These are phyloP conservation scores for Engraulis encrasicolus DNA, from an alignment of 2,113 vertebrate species.

Conservation along the genomic window DNA sequence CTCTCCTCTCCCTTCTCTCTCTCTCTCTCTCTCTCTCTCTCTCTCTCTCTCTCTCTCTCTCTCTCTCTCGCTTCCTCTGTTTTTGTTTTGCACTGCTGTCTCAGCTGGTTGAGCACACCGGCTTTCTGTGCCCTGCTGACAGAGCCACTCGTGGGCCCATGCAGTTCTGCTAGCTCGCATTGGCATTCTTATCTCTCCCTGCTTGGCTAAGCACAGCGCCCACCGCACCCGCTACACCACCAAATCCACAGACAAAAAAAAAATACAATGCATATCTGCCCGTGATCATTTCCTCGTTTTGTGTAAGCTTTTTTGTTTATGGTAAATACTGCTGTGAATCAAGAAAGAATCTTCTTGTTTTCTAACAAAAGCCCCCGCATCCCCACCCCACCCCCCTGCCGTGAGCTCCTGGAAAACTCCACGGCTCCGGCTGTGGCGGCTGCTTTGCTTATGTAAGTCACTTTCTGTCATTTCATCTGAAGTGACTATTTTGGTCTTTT, in stretches of 20 bases:
- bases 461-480: constrained; percentile 40
- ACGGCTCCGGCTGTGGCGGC: background rate
- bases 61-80: background rate
- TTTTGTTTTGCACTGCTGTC: background rate
- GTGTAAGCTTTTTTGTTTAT: background rate
- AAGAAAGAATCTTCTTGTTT: constrained; percentile 25
- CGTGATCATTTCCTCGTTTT: background rate
- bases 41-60: background rate
- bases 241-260: background rate
- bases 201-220: background rate
- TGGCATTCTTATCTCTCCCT: background rate
- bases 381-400: background rate
- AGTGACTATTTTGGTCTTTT: constrained; percentile 32
- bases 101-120: constrained; percentile 16
- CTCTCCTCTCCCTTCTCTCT: background rate
- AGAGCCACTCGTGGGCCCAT: background rate
- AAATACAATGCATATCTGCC: background rate
- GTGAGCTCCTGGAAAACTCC: constrained; percentile 33
- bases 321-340: background rate
- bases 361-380: constrained; percentile 28
- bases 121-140: background rate
- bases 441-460: constrained; percentile 50
- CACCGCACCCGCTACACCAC: background rate
- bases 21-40: background rate
- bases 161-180: background rate